Evolutionary conservation across 2,113 vertebrate genomes (phyloP).

Genomic region (Hippoglossus stenolepis): DNA sequence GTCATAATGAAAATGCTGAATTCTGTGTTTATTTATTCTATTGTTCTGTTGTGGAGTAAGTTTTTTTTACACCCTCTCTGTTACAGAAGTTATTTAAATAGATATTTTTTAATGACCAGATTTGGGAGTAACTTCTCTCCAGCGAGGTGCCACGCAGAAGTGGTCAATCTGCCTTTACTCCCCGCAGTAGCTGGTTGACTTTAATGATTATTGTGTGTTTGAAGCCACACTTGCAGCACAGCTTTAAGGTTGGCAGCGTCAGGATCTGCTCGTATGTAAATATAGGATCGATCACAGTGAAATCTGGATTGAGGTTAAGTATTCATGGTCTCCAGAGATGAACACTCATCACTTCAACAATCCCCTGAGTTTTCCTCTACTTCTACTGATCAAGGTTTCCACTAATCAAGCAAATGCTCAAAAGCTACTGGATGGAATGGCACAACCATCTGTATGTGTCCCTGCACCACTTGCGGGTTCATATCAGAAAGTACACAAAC

Average conservation of each 20-base stretch:
- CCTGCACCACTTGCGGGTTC: neutral
- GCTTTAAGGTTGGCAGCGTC: neutral
- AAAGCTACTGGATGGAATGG: neutral
- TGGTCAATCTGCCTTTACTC: neutral
- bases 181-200: neutral
- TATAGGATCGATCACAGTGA: neutral
- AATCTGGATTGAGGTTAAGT: neutral
- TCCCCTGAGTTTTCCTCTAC: neutral
- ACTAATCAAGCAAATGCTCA: neutral
- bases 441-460: neutral
- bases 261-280: neutral
- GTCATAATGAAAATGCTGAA: slow-evolving; percentile 49
- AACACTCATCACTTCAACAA: neutral
- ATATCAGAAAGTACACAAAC: neutral
- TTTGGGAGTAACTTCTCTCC: too few species aligned
- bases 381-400: neutral
- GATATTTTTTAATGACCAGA: too few species aligned
- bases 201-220: neutral
- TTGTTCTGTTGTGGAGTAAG: slow-evolving; percentile 46
- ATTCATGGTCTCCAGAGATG: neutral
- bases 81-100: slow-evolving; percentile 22
- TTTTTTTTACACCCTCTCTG: slow-evolving; percentile 39
- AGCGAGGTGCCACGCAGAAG: neutral
- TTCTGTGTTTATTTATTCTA: slow-evolving; percentile 16
- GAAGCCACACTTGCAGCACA: neutral